Evolutionary conservation across 2,113 vertebrate genomes (phyloP).

Genomic region (Sialia sialis): DNA sequence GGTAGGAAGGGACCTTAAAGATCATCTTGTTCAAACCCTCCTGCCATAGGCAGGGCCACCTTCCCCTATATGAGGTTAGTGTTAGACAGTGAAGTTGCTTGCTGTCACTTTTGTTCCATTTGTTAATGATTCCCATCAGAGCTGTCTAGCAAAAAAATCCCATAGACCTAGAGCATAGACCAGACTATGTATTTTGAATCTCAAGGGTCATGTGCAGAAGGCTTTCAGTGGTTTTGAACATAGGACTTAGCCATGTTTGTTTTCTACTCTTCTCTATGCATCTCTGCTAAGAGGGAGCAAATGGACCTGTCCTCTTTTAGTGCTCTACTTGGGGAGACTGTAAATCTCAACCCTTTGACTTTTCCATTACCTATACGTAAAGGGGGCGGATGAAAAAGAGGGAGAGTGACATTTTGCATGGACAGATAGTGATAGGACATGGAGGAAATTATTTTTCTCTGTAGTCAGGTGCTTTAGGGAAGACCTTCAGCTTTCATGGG

Average conservation of each 20-base stretch:
- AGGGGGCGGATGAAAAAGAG: background rate
- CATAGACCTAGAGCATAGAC: no score
- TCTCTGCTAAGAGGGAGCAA: background rate
- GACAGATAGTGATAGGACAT: background rate
- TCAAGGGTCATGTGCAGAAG: background rate
- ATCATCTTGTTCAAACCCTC: background rate
- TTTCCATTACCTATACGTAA: background rate
- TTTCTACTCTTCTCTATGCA: fast-evolving
- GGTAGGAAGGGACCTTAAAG: background rate
- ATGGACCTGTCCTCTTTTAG: background rate
- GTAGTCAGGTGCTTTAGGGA: background rate
- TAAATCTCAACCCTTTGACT: background rate
- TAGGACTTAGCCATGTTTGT: background rate
- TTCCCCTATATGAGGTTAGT: background rate
- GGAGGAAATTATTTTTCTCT: background rate
- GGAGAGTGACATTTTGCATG: background rate
- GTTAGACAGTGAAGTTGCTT: background rate
- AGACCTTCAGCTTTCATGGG: background rate
- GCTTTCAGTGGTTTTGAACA: background rate
- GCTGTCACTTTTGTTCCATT: background rate
- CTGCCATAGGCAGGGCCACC: background rate
- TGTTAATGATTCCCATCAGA: background rate
- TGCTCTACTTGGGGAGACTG: background rate
- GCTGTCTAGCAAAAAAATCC: background rate
- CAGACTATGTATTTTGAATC: background rate